Evolutionary conservation across 2,797 vertebrate species (phyloP).

Genomic region (Cryptoprocta ferox): DNA sequence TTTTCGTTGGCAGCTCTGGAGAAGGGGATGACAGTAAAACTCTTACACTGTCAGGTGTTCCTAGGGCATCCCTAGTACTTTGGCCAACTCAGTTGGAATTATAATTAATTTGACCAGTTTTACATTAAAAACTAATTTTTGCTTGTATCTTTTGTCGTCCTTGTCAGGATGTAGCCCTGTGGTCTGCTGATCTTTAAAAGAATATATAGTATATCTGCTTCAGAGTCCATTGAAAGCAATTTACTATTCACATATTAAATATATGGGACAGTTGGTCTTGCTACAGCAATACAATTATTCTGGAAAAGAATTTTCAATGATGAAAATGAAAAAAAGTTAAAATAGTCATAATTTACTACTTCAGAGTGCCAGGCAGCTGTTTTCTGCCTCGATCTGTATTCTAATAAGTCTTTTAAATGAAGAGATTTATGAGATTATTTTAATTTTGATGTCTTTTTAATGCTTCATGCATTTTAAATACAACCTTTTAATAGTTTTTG

Average conservation of each 20-base stretch:
- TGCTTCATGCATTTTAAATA: conserved; percentile 93
- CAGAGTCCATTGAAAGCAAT: conserved; percentile 93
- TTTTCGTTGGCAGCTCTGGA: conserved; percentile 19
- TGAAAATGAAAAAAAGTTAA: conserved; percentile 93
- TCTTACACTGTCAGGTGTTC: conserved; percentile 55
- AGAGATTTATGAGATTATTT: conserved; percentile 93
- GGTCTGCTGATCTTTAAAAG: conserved; percentile 90
- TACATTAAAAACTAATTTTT: conserved; percentile 89
- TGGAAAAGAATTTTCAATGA: conserved; percentile 91
- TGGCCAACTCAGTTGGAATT: conserved; percentile 82
- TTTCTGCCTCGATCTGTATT: conserved; percentile 89
- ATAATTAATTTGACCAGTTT: conserved; percentile 93
- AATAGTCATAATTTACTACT: conserved; percentile 92
- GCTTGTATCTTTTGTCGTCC: conserved; percentile 89
- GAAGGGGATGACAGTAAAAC: neutral
- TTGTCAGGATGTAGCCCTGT: conserved; percentile 84
- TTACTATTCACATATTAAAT: conserved; percentile 91
- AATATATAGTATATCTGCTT: conserved; percentile 92
- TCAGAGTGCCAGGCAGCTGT: conserved; percentile 88
- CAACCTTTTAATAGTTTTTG: conserved; percentile 91
- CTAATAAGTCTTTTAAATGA: conserved; percentile 91
- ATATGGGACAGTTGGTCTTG: conserved; percentile 93
- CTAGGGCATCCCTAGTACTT: conserved; percentile 47
- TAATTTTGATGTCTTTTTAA: conserved; percentile 94
- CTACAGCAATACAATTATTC: conserved; percentile 91